Conservation (phyloP, 1,140 invertebrate genomes). For the Pogonomyrmex barbatus region DNA sequence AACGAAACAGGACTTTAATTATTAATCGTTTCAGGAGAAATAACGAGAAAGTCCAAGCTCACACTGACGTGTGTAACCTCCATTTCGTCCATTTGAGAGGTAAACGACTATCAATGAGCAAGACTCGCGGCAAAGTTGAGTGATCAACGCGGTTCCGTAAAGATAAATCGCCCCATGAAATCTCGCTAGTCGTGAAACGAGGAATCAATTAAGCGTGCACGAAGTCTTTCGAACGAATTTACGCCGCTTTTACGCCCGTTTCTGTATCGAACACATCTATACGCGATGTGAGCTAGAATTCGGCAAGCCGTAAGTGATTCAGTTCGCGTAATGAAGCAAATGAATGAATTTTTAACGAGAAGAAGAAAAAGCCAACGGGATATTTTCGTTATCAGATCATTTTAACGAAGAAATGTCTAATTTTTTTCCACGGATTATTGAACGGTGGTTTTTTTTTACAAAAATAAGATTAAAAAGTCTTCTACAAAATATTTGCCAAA, state of each 20-base stretch:
- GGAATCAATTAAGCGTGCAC: slow-evolving; percentile 51
- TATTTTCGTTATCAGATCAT: background rate
- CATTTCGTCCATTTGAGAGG: slow-evolving; percentile 38
- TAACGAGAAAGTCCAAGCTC: slow-evolving; percentile 19
- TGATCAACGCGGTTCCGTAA: slow-evolving; percentile 19
- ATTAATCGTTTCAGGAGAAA: background rate
- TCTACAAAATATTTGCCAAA: background rate
- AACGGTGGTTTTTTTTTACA: background rate
- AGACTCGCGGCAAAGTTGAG: slow-evolving; percentile 46
- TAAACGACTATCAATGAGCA: slow-evolving; percentile 43
- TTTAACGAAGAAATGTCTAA: background rate
- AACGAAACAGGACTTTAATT: background rate
- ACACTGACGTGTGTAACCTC: slow-evolving; percentile 9
- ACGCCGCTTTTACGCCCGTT: slow-evolving; percentile 22
- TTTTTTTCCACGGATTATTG: background rate
- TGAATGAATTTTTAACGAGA: slow-evolving; percentile 26
- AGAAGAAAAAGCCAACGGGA: slow-evolving; percentile 46
- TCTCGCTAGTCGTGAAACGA: slow-evolving; percentile 28
- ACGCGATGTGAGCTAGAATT: slow-evolving; percentile 4
- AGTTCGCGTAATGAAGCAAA: slow-evolving; percentile 7
- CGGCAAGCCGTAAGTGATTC: slow-evolving; percentile 23
- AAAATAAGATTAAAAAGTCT: background rate
- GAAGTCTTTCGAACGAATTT: slow-evolving; percentile 57
- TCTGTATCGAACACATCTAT: background rate
- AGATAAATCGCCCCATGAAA: slow-evolving; percentile 49